Evolutionary conservation across 1,140 invertebrate genomes (phyloP), one percentile per base, ranked within the genome.

Genomic region (Epicauta chinensis): DNA sequence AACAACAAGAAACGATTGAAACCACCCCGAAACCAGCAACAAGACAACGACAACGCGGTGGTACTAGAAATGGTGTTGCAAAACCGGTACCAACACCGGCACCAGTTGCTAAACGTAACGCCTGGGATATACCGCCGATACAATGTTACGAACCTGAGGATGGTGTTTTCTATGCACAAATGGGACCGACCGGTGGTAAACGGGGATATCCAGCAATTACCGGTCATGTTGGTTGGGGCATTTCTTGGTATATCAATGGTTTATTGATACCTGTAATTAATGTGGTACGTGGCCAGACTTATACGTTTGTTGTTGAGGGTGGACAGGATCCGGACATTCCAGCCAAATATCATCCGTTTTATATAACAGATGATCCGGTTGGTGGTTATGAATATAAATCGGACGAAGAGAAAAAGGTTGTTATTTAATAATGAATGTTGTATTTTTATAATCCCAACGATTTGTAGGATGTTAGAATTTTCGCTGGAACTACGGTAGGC

Each of bases 221-320:
- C 91, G 91, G 91, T 58, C 87, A 93, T 67, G 87, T 93, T 2
- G 91, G 91, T 32, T 94, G 91, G 91, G 91, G 92, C 34, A 87
- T 95, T 58, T 85, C 89, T 0, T 97, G 92, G 92, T 94, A 92
- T 73, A 93, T 97, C 59, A 97, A 97, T 69, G 94, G 94, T 0
- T 77, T 96, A 1, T 73, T 97, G 4, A 91, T 95, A 52, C 93
- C 93, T 0, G 93, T 93, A 73, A 86, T 97, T 48, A 88, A 93
- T 60, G 86, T 97, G 2, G 88, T 95, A 0, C 76, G 93, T 32
- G 91, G 92, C 1, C 85, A 82, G 64, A 90, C 84, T 7, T 97
- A 97, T 65, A 93, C 87, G 1, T 95, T 95, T 67, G 83, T 94
- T 7, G 81, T 88, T 0, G 93, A 97, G 72, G 93, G 89, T 2